Evolutionary conservation across 1,140 invertebrate genomes (phyloP).

Genomic region (Uloborus diversus): DNA sequence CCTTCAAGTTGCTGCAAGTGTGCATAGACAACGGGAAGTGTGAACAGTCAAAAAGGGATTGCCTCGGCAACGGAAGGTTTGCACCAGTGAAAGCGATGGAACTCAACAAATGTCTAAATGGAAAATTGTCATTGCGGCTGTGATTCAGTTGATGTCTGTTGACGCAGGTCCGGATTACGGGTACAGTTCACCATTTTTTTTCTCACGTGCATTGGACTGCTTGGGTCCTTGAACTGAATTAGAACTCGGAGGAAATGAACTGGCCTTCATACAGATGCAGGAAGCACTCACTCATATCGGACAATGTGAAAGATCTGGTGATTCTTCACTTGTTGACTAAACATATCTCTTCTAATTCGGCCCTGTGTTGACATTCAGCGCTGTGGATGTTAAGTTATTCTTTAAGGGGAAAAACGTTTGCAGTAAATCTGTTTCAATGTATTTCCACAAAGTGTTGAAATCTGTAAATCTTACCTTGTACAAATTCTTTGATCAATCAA

Average conservation of each 20-base stretch:
- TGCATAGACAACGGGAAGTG: background rate
- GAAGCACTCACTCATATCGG: background rate
- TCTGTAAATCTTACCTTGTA: background rate
- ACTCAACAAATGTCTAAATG: background rate
- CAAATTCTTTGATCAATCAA: background rate
- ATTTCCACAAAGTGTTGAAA: background rate
- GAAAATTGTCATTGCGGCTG: background rate
- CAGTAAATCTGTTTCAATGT: background rate
- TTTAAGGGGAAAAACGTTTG: background rate
- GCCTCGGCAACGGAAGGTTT: no score
- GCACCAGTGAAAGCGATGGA: background rate
- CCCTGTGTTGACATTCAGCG: conserved; percentile 7
- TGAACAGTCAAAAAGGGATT: no score
- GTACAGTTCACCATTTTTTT: background rate
- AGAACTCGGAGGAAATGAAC: background rate
- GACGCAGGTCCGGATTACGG: conserved; percentile 22
- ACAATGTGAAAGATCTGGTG: background rate
- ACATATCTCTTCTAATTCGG: background rate
- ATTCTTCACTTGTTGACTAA: background rate
- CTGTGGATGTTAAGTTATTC: background rate
- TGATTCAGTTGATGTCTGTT: conserved; percentile 11
- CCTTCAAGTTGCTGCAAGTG: background rate
- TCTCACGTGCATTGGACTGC: background rate
- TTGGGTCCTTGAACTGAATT: background rate
- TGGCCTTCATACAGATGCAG: background rate